Percentiles rank a stretch among this genome's conserved stretches.
Evolutionary conservation across 2,888 invertebrate species (phyloP).

Genomic region (Clivina fossor): DNA sequence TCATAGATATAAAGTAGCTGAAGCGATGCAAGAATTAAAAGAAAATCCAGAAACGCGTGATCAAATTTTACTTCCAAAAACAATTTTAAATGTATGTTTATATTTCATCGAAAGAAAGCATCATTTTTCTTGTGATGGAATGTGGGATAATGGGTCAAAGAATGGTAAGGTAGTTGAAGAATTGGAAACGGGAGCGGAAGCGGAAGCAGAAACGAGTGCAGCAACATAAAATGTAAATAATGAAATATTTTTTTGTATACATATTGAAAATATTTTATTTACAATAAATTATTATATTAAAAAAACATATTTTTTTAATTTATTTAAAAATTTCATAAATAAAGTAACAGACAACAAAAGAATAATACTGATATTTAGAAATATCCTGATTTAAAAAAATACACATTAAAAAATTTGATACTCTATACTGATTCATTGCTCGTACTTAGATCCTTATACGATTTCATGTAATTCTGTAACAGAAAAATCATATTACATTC

Average conservation of each 20-base stretch:
- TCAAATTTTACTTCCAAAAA: constrained; percentile 46
- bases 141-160: constrained; percentile 58
- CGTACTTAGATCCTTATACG: neutral
- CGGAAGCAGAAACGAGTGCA: too few species aligned
- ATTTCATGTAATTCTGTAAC: constrained; percentile 21
- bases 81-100: constrained; percentile 65
- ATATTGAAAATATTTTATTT: constrained; percentile 4
- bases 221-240: neutral
- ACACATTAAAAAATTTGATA: constrained; percentile 8
- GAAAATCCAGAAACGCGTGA: constrained; percentile 38
- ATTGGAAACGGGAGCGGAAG: constrained; percentile 1
- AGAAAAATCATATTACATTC: constrained; percentile 1
- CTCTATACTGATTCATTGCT: neutral
- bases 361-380: constrained; percentile 18
- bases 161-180: neutral
- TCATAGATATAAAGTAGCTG: constrained; percentile 46
- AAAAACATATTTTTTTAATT: constrained; percentile 18
- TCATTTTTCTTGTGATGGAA: constrained; percentile 75
- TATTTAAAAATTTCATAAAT: constrained; percentile 23
- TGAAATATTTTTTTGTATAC: neutral
- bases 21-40: constrained; percentile 42
- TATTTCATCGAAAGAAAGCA: constrained; percentile 73
- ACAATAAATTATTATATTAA: constrained; percentile 23
- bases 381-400: constrained; percentile 19
- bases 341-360: constrained; percentile 16